Base-by-base conservation (phyloP, 2,888 invertebrate species). In the Amphipoea lucens region DNA sequence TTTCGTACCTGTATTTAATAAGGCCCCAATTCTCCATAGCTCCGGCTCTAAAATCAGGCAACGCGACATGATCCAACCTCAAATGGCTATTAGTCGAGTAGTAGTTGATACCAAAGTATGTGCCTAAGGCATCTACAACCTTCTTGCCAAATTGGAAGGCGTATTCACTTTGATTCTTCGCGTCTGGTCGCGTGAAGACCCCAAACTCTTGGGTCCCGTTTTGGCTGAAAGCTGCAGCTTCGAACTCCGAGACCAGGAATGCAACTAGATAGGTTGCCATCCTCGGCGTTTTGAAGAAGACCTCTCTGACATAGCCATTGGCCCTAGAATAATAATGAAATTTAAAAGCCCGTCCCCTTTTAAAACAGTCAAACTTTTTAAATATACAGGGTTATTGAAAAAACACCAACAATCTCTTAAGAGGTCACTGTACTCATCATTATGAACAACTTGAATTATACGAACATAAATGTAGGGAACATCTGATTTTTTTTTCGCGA, bases 1-100 rank as follows among this genome's bases (percentile, higher is more conserved):
- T 14, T 11, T 51, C 29, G 23, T 93, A 98, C 98, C 97, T 97
- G 95, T 98, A 99, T 4, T 98, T 99, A 12, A 99, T 97, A 45
- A 99, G 96, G 12, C 99, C 99, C 99, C 99, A 99, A 93, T 99
- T 99, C 92, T 99, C 99, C 99, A 99, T 99, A 74, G 99, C 99
- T 67, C 98, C 98, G 84, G 98, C 98, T 70, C 97, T 97, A 93
- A 99, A 99, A 92, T 99, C 98, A 0, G 98, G 98, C 81, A 99
- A 97, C 2, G 98, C 99, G n/a, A 98, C 98, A 91, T 99, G 98
- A 91, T 99, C 98, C 94, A 99, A 97, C 92, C 99, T 99, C 9
- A 98, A 96, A 79, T 98, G 95, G 1, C 97, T 97, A 82, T 97
- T 92, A 9, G 95, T 94, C 0, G 92, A 90, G 80, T 97, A 97